A percentile compares a stretch with the other conserved stretches of the same genome.
Evolutionary conservation across 2,113 vertebrate species (phyloP).

Genomic region (Lagopus leucura): DNA sequence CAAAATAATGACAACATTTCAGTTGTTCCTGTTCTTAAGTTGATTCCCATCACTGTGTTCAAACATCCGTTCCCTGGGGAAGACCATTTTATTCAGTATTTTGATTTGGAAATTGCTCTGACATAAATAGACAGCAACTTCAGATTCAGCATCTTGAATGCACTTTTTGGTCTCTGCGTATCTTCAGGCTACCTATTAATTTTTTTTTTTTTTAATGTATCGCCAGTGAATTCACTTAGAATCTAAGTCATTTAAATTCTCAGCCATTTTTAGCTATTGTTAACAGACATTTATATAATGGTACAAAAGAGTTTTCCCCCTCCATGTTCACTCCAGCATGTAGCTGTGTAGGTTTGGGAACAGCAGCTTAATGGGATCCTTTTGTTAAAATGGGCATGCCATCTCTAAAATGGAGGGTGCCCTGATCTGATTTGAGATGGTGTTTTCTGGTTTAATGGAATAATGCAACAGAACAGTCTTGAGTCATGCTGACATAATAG

Average conservation of each 20-base stretch:
- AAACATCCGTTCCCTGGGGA: slow-evolving; percentile 27
- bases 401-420: not conserved
- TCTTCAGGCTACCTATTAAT: slow-evolving; percentile 29
- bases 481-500: not conserved
- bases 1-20: not conserved
- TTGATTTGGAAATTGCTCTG: slow-evolving; percentile 42
- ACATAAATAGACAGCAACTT: slow-evolving; percentile 32
- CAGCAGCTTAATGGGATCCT: not conserved
- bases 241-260: slow-evolving; percentile 21
- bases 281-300: not conserved
- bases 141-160: slow-evolving; percentile 11
- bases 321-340: not conserved
- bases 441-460: not conserved
- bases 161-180: slow-evolving; percentile 29
- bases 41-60: not conserved
- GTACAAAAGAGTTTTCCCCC: not conserved
- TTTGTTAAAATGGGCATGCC: not conserved
- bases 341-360: not conserved
- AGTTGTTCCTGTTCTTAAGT: slow-evolving; percentile 3
- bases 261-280: not conserved
- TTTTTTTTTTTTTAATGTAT: not conserved
- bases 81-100: slow-evolving; percentile 31
- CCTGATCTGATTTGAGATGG: not conserved
- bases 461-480: not conserved
- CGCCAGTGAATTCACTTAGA: slow-evolving; percentile 30